Conservation (phyloP, 2,888 invertebrate species). For the Epiperipatus broadwayi region DNA sequence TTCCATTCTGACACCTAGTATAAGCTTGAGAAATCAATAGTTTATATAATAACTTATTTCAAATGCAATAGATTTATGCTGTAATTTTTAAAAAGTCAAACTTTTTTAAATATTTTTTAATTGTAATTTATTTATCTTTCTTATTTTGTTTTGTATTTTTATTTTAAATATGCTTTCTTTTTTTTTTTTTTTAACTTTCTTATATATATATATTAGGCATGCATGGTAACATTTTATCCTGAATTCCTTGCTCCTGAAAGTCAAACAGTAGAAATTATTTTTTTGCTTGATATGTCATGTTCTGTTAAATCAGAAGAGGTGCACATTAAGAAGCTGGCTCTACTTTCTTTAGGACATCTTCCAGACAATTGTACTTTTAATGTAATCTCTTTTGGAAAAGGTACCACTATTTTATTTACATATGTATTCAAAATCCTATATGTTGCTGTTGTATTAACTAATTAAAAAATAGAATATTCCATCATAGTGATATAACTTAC, state of each 20-base stretch:
- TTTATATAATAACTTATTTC: too few relatives aligned
- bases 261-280: constrained; percentile 24
- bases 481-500: too few relatives aligned
- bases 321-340: constrained; percentile 24
- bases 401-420: too few relatives aligned
- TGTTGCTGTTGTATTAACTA: too few relatives aligned
- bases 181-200: constrained; percentile 13
- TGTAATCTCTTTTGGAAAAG: constrained; percentile 30
- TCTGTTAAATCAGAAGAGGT: constrained; percentile 27
- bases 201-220: constrained; percentile 28
- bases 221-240: constrained; percentile 32
- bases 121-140: constrained; percentile 18
- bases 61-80: too few relatives aligned
- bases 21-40: too few relatives aligned
- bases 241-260: constrained; percentile 28
- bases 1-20: too few relatives aligned
- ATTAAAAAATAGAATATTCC: too few relatives aligned
- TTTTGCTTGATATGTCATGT: constrained; percentile 30
- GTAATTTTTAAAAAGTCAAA: too few relatives aligned
- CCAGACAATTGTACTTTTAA: constrained; percentile 28
- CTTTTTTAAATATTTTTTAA: too few relatives aligned
- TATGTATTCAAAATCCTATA: too few relatives aligned
- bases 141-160: not conserved
- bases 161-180: not conserved
- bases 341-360: constrained; percentile 25